phyloP scores from a whole-genome alignment of 2,888 invertebrate species.

The Tenthredo mesomela region DNA sequence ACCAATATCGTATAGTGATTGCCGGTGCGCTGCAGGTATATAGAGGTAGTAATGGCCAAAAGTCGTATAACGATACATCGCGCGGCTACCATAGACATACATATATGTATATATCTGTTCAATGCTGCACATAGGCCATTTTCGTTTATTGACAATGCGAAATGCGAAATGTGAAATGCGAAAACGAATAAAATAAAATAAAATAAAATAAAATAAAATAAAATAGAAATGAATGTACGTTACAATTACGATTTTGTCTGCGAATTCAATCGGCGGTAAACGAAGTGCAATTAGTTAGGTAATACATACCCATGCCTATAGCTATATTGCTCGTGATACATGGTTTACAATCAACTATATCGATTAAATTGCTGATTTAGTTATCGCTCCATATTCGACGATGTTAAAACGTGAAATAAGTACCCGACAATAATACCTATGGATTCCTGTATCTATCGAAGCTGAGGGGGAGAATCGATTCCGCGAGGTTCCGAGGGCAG shows the following conservation, averaged over 20 bases:
- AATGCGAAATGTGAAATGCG: not conserved
- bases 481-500: not conserved
- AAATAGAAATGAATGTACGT: not conserved
- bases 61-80: conserved; percentile 13
- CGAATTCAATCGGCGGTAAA: conserved; percentile 24
- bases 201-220: not conserved
- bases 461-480: not conserved
- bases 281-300: conserved; percentile 12
- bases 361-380: conserved; percentile 27
- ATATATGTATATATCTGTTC: not conserved
- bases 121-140: not conserved
- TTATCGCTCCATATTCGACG: not conserved
- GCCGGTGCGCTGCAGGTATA: not conserved
- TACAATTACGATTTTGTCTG: conserved; percentile 20
- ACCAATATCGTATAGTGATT: conserved; percentile 32
- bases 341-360: not conserved
- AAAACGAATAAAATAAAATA: not conserved
- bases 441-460: not conserved
- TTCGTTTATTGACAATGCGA: conserved; percentile 1
- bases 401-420: conserved; percentile 37
- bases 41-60: not conserved
- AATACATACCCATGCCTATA: too few species aligned
- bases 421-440: not conserved
- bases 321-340: not conserved
- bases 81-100: not conserved